These are phyloP conservation scores for Muscicapa striata DNA, from an alignment of 2,797 vertebrate genomes.

Conservation along the genomic window DNA sequence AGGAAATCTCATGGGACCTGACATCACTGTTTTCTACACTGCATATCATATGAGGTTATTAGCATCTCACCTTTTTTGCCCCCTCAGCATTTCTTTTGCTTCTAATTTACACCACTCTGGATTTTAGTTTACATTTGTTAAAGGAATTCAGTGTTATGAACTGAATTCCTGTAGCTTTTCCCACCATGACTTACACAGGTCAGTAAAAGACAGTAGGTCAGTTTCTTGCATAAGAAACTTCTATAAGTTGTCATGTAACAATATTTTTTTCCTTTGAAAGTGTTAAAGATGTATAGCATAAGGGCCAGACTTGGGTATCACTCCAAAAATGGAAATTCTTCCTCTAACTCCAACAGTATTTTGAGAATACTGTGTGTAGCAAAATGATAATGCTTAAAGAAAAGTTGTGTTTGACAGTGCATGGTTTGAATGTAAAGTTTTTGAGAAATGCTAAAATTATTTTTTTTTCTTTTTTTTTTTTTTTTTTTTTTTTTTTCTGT, in stretches of 20 bases:
- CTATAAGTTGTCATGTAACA: background rate
- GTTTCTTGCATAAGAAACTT: background rate
- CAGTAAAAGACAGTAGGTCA: background rate
- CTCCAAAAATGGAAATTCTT: background rate
- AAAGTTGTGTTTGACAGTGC: background rate
- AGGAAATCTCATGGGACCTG: background rate
- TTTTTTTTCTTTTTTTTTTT: background rate
- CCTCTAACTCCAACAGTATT: background rate
- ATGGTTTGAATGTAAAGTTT: background rate
- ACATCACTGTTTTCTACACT: background rate
- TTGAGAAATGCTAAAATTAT: background rate
- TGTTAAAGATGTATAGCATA: background rate
- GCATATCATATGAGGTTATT: background rate
- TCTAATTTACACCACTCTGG: background rate
- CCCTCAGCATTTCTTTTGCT: background rate
- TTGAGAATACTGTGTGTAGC: background rate
- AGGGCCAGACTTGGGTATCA: background rate
- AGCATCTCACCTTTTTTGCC: background rate
- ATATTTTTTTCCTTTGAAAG: background rate
- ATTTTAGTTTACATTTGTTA: conserved; percentile 5
- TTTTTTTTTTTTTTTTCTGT: background rate
- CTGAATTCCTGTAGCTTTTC: background rate
- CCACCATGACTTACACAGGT: background rate
- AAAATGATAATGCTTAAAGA: background rate
- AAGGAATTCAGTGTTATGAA: background rate